Evolutionary conservation across 2,888 invertebrate genomes (phyloP), one percentile per base, ranked within the genome.

Genomic region (Poecilus cupreus): DNA sequence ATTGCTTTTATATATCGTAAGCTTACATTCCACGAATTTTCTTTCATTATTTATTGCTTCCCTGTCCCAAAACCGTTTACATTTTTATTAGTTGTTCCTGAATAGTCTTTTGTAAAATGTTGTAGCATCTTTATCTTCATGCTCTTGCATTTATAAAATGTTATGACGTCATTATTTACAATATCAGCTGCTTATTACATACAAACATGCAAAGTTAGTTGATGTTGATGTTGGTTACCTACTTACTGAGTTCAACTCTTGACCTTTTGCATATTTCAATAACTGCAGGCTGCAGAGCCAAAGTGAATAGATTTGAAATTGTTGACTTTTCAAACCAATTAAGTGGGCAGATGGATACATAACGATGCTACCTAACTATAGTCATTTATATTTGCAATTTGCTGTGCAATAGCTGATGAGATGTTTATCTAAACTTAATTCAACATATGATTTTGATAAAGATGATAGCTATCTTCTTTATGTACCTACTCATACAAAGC

Each of bases 231-330:
- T 32, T 49, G 51, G 51, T 74, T 74, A 74, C 74, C 74, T 74
- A 74, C 74, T 51, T 74, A 74, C 74, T 74, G 22, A 70, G 26
- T 46, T 74, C 74, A 74, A 49, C 74, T 51, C 49, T 51, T 78
- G 60, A 78, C 78, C 78, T 78, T n/a, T 78, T 78, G 43, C 16
- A 78, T 78, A 51, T 51, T 74, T 74, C 74, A 74, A 46, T 46
- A 74, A 74, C 64, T 68, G 32, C 37, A 37, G 4, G 64, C 64
- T 60, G 54, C 57, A 22, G 13, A 60, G 22, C 24, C 60, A 60
- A 22, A n/a, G 60, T 60, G 60, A 60, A 60, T 60, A 60, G 24
- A 11, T 60, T 46, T 72, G 43, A 46, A 72, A 46, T 72, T 74
- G 51, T 74, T 74, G 74, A 74, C 74, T 74, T 74, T 74, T 49